Evolutionary conservation across 53 echinoderm and acorn worm genomes (phyloP).

Genomic region (Stichopus horrens): DNA sequence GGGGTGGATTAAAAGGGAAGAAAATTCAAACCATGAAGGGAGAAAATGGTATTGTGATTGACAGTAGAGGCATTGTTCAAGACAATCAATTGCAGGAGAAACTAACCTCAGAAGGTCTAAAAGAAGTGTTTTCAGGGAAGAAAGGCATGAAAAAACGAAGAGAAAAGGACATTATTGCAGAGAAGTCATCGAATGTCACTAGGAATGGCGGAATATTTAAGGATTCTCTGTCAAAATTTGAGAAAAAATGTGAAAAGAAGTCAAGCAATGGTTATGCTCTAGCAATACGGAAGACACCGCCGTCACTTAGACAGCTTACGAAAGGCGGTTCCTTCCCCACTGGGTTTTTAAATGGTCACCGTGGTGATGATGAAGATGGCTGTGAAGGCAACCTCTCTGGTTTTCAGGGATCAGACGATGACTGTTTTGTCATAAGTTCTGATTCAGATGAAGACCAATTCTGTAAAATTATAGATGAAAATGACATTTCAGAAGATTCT

Average conservation of each 20-base stretch:
- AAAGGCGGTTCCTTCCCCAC: not conserved
- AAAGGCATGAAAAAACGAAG: too few species aligned
- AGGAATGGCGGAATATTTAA: too few species aligned
- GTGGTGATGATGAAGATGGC: not conserved
- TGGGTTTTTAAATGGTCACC: not conserved
- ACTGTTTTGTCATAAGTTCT: not conserved
- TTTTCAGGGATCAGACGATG: not conserved
- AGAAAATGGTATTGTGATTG: too few species aligned
- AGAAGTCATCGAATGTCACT: too few species aligned
- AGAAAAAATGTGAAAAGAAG: not conserved
- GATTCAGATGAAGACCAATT: not conserved
- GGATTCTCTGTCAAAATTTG: not conserved
- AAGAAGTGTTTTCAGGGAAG: too few species aligned
- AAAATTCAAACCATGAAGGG: too few species aligned
- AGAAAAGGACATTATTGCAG: too few species aligned
- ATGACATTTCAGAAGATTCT: not conserved
- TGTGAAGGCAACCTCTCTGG: not conserved
- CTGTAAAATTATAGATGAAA: not conserved
- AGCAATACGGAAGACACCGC: not conserved
- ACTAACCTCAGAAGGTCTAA: too few species aligned
- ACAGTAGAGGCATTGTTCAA: too few species aligned
- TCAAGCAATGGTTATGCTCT: not conserved
- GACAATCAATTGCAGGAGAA: too few species aligned
- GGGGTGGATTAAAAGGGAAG: too few species aligned
- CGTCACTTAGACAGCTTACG: not conserved